Base-by-base conservation (phyloP, 2,113 vertebrate genomes). In the Upupa epops region DNA sequence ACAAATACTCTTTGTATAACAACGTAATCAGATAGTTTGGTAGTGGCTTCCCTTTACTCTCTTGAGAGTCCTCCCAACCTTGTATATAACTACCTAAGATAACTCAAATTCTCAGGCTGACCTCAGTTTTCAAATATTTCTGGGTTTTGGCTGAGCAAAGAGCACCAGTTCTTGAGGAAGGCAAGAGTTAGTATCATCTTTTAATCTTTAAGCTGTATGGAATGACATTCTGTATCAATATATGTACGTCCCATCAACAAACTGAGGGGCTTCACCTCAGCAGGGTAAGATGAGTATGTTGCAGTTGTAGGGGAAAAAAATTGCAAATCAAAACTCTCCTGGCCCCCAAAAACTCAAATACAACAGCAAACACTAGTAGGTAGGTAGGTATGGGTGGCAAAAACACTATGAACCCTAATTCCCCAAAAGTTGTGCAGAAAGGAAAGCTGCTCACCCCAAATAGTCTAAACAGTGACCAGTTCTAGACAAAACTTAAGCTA, bases 361-460 rank as follows among this genome's bases (percentile, higher is more conserved):
- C 11, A 42, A 15, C 40, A 42, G 15, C 40, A 42, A 42, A 42
- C 11, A 42, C 40, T 15, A 42, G 15, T 42, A 12, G 40, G 40
- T 42, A 42, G 40, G 40, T 42, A 42, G 40, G 40, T 42, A 42
- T 42, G 40, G 40, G 11, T 42, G 40, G 15, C 40, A 42, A 42
- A 42, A 42, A 42, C 40, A 42, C n/a, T n/a, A n/a, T n/a, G n/a
- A n/a, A n/a, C 40, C 9, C 17, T 4, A 5, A 24, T 40, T 72
- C 25, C 13, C 36, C 4, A 16, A 6, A 79, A 90, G 24, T 55
- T 75, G 21, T 42, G 22, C 51, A 49, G 28, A 55, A 91, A 69
- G 34, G 40, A 52, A 2, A 0, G 0, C 9, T 52, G 20, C 9
- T 20, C 17, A 8, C 3, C 7, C 20, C 18, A 36, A 14, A 13